These are phyloP conservation scores for Ooceraea biroi DNA, from an alignment of 1,140 invertebrate genomes.

Conservation along the genomic window DNA sequence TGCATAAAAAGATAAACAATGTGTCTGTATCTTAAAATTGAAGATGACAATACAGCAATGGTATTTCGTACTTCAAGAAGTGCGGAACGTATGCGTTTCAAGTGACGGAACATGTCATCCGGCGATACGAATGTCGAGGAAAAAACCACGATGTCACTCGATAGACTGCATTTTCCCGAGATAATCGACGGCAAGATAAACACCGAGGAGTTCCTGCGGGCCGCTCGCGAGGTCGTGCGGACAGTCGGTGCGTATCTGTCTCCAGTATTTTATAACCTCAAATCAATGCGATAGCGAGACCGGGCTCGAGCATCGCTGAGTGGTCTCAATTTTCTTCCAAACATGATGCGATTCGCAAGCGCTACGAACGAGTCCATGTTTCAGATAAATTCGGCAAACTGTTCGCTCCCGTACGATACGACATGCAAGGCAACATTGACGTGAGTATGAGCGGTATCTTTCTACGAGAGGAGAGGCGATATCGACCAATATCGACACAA, in stretches of 20 bases:
- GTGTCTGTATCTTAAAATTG: not conserved
- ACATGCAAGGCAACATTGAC: slow-evolving; percentile 91
- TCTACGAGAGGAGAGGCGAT: too few relatives aligned
- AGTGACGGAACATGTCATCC: slow-evolving; percentile 17
- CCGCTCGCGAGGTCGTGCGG: slow-evolving; percentile 87
- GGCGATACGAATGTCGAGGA: not conserved
- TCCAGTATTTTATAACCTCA: slow-evolving; percentile 24
- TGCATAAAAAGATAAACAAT: too few relatives aligned
- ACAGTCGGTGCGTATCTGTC: slow-evolving; percentile 87
- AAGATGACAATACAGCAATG: not conserved
- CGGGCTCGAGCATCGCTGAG: not conserved
- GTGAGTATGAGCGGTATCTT: slow-evolving; percentile 85
- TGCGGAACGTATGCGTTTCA: not conserved
- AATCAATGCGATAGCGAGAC: not conserved
- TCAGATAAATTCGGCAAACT: slow-evolving; percentile 91
- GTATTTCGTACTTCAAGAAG: slow-evolving; percentile 5
- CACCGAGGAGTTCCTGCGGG: slow-evolving; percentile 88
- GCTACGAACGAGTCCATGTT: slow-evolving; percentile 73
- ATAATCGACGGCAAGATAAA: slow-evolving; percentile 87
- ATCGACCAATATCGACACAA: too few relatives aligned
- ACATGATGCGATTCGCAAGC: slow-evolving; percentile 1
- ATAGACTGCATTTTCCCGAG: slow-evolving; percentile 76
- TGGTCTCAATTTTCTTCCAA: slow-evolving; percentile 6
- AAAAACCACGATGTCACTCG: not conserved
- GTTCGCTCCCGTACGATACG: slow-evolving; percentile 90